Base-by-base conservation (phyloP, 2,113 vertebrate species). In the Cyprinodon brontotheroides region DNA sequence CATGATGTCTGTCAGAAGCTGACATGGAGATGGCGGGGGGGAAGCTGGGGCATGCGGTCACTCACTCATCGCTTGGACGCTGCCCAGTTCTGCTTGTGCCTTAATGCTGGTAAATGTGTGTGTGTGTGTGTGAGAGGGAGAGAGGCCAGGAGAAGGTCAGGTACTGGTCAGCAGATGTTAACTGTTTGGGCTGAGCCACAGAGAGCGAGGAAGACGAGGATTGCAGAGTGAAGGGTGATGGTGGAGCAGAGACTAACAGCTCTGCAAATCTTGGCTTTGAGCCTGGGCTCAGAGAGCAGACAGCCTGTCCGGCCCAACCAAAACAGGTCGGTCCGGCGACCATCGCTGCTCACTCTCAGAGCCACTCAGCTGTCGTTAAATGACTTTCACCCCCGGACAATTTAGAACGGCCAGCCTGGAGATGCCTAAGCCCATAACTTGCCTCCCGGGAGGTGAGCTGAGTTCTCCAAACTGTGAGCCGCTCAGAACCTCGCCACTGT, bases 111-210 rank as follows among this genome's bases (percentile, higher is more conserved):
- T 66, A 41, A 43, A n/a, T 61, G 45, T 81, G 69, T 81, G 65
- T 80, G 47, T 80, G 47, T 68, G 57, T 79, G 79, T 74, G 77
- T 59, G 39, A 66, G 73, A 53, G 72, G 65, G 71, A 76, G 40
- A 72, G 72, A 63, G 86, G 81, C 79, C 68, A 81, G 72, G 78
- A 61, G 68, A 84, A 85, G 92, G 91, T 93, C 93, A 94, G 85
- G 85, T 79, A 67, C 83, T 94, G 92, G 91, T 89, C 93, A 93
- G 89, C 92, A 94, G 92, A 93, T 93, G 92, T 93, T 89, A 91
- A 92, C 81, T 93, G 93, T 94, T 93, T 93, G 89, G 91, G 80
- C 89, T 91, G 88, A 88, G 89, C 79, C 81, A 86, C 88, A 83
- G 79, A 61, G 39, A 79, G 87, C 57, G 47, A 83, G 69, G 78